phyloP scores from a whole-genome alignment of 1,140 invertebrate species.

The Bactericera cockerelli region DNA sequence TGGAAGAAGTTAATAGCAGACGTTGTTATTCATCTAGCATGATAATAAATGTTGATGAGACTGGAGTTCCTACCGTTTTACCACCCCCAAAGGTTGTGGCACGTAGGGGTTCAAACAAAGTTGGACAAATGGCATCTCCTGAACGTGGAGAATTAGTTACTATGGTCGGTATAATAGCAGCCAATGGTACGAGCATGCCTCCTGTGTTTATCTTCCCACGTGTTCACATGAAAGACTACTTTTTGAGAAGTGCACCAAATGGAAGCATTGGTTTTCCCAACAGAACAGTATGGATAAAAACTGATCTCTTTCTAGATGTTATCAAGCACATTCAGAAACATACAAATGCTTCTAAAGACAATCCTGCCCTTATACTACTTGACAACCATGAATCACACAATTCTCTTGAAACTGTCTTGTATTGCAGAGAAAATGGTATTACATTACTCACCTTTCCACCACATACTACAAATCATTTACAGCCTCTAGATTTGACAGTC shows the following conservation, averaged over 20 bases:
- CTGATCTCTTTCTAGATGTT: conserved; percentile 19
- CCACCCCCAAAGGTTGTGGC: conserved; percentile 29
- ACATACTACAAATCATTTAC: conserved; percentile 32
- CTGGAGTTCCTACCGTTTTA: conserved; percentile 30
- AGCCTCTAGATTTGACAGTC: conserved; percentile 32
- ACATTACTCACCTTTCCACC: conserved; percentile 31
- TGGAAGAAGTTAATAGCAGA: conserved; percentile 21
- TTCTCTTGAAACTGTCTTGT: conserved; percentile 8
- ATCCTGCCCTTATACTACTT: conserved; percentile 27
- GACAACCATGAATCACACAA: conserved; percentile 25
- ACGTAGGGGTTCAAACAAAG: conserved; percentile 26
- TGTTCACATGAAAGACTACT: conserved; percentile 23
- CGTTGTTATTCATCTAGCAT: conserved; percentile 25
- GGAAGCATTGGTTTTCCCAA: conserved; percentile 25
- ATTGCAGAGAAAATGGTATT: conserved; percentile 24
- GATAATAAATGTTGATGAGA: conserved; percentile 32
- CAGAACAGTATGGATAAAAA: conserved; percentile 28
- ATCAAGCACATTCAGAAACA: conserved; percentile 21
- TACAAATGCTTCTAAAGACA: conserved; percentile 20
- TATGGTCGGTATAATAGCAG: conserved; percentile 24
- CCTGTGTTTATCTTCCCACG: conserved; percentile 31
- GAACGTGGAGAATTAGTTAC: conserved; percentile 30
- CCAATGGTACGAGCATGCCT: conserved; percentile 27
- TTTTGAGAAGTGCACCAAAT: conserved; percentile 17
- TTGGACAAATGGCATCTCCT: conserved; percentile 26